A percentile compares a stretch with the other conserved stretches of the same genome.
These are phyloP conservation scores for Drosophila phalerata DNA, from an alignment of 2,888 invertebrate genomes.

Conservation along the genomic window DNA sequence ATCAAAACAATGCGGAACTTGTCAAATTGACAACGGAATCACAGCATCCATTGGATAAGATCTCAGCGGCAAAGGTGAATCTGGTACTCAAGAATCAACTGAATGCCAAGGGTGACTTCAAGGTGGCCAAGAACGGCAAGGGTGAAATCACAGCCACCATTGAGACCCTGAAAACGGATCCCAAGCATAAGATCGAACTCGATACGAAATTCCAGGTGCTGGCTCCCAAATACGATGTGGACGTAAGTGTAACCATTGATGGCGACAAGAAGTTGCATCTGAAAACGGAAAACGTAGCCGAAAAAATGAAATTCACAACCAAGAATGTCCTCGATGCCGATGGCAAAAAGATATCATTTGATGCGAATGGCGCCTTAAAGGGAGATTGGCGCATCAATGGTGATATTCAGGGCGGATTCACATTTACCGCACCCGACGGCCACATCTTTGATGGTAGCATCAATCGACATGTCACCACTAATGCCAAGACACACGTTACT, in stretches of 20 bases:
- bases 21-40: slow-evolving; percentile 74
- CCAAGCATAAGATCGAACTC: slow-evolving; percentile 88
- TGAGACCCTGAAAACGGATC: slow-evolving; percentile 86
- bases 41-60: slow-evolving; percentile 82
- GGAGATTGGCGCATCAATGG: slow-evolving; percentile 80
- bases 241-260: slow-evolving; percentile 89
- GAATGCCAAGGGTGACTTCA: slow-evolving; percentile 88
- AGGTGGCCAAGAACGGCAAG: slow-evolving; percentile 88
- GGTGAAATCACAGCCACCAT: slow-evolving; percentile 86
- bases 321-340: slow-evolving; percentile 87
- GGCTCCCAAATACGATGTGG: slow-evolving; percentile 88
- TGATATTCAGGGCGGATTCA: slow-evolving; percentile 74
- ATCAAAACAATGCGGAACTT: slow-evolving; percentile 78
- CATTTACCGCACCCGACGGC: slow-evolving; percentile 67
- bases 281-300: slow-evolving; percentile 88
- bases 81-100: slow-evolving; percentile 88
- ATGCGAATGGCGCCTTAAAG: slow-evolving; percentile 70
- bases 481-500: slow-evolving; percentile 85
- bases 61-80: slow-evolving; percentile 86
- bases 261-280: slow-evolving; percentile 89
- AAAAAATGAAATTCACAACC: slow-evolving; percentile 87
- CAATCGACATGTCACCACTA: slow-evolving; percentile 84
- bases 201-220: slow-evolving; percentile 88
- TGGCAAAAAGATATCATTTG: slow-evolving; percentile 85
- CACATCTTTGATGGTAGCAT: slow-evolving; percentile 84